Percentiles rank a stretch among this genome's conserved stretches.
Conservation (phyloP, 2,113 vertebrate genomes). For the Diadophis punctatus region DNA sequence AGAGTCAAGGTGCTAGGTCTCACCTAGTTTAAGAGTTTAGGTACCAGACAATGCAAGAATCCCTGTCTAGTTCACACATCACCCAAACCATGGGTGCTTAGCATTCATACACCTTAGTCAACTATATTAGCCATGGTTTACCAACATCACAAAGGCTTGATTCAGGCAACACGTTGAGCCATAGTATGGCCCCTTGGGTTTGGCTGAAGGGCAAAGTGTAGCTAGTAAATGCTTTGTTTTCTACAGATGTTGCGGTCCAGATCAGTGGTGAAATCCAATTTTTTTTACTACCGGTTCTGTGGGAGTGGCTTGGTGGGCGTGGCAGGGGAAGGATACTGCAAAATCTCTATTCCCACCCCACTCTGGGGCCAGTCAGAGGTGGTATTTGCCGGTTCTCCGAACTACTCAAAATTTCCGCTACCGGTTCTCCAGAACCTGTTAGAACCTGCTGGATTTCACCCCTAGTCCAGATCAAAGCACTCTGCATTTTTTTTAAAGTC, state of each 20-base stretch:
- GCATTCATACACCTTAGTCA: not conserved
- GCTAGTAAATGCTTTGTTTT: not conserved
- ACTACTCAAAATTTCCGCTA: too few species aligned
- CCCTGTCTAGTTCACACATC: not conserved
- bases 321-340: too few species aligned
- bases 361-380: too few species aligned
- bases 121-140: not conserved
- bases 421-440: too few species aligned
- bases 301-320: too few species aligned
- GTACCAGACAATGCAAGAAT: not conserved
- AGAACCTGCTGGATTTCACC: too few species aligned
- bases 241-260: not conserved
- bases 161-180: not conserved
- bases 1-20: not conserved
- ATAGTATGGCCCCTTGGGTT: not conserved
- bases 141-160: not conserved
- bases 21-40: not conserved
- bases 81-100: not conserved
- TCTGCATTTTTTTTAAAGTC: not conserved
- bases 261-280: not conserved
- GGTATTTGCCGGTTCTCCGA: too few species aligned
- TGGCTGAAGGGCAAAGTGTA: not conserved
- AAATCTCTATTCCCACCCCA: too few species aligned
- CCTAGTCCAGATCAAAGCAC: not conserved
- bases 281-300: too few species aligned